Percentiles rank a stretch among this genome's conserved stretches.
Evolutionary conservation across 2,797 vertebrate genomes (phyloP).

Genomic region (Channa striata): DNA sequence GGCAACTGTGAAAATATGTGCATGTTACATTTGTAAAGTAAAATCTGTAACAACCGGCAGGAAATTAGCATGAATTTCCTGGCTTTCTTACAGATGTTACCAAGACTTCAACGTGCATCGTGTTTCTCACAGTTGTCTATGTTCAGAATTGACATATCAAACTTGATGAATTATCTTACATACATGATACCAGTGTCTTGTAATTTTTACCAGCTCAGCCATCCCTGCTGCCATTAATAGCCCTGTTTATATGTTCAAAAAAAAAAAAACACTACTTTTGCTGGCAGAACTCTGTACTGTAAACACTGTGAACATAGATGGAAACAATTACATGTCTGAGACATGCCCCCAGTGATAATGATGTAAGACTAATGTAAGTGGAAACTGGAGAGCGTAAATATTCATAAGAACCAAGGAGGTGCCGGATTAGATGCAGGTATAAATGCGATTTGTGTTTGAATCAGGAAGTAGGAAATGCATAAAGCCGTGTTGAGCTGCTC

Average conservation of each 20-base stretch:
- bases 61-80: background rate
- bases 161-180: background rate
- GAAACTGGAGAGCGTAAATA: conserved; percentile 58
- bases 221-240: conserved; percentile 16
- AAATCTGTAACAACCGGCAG: background rate
- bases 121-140: background rate
- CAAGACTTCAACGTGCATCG: background rate
- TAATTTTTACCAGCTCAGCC: background rate
- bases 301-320: conserved; percentile 46
- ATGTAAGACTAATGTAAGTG: conserved; percentile 37
- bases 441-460: conserved; percentile 43
- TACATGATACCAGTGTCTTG: background rate
- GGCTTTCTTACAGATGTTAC: background rate
- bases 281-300: conserved; percentile 36
- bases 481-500: conserved; percentile 9
- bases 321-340: conserved; percentile 62
- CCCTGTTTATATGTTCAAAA: conserved; percentile 47
- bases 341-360: conserved; percentile 48
- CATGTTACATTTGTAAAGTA: too few species aligned
- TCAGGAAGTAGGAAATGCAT: conserved; percentile 29
- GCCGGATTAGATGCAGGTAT: conserved; percentile 33
- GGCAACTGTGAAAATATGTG: background rate
- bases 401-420: conserved; percentile 40
- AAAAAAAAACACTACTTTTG: conserved; percentile 61
- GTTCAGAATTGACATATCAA: background rate